Base-by-base conservation (phyloP, 2,888 invertebrate genomes). In the Deilephila elpenor region DNA sequence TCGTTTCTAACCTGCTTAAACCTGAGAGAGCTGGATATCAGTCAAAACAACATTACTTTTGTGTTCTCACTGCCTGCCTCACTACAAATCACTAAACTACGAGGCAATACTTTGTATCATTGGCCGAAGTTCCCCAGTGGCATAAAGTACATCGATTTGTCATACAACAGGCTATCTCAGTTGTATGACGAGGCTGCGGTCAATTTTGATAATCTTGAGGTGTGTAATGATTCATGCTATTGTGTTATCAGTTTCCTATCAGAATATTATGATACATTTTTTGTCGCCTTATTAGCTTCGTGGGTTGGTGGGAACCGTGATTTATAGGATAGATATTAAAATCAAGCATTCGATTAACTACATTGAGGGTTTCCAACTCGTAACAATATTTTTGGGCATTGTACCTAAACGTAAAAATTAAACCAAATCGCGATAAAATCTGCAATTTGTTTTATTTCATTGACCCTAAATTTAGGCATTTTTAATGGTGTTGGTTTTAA, bases 21-120 rank as follows among this genome's bases (percentile, higher is more conserved):
- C 78, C 84, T 95, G 75, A 85, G 88, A 61, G 94, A 93, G 84
- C 78, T 95, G 83, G 93, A 95, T 86, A 89, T 95, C 81, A 93
- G 89, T 0, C 91, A 92, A 78, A 95, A 95, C 84, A 91, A 92
- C 78, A 91, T 95, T 86, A 92, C 93, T 78, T 87, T 91, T 32
- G 83, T 90, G 74, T 92, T 93, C 77, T 87, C 89, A 1, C 77
- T 95, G 67, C 94, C 95, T 0, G 82, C 89, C 1, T 80, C 90
- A 1, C 79, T 95, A 32, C 91, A 93, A 80, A 91, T 91, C 56
- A 90, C 91, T 74, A 91, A 90, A 76, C 79, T 95, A 70, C 91
- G 89, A 75, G 86, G 92, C 59, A 95, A 95, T 78, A 89, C 90
- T 0, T 79, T 95, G 74, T 91, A 88, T 78, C 90, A 93, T 70